These are phyloP conservation scores for Tiliacea citrago DNA, from an alignment of 2,888 invertebrate species.

Conservation along the genomic window DNA sequence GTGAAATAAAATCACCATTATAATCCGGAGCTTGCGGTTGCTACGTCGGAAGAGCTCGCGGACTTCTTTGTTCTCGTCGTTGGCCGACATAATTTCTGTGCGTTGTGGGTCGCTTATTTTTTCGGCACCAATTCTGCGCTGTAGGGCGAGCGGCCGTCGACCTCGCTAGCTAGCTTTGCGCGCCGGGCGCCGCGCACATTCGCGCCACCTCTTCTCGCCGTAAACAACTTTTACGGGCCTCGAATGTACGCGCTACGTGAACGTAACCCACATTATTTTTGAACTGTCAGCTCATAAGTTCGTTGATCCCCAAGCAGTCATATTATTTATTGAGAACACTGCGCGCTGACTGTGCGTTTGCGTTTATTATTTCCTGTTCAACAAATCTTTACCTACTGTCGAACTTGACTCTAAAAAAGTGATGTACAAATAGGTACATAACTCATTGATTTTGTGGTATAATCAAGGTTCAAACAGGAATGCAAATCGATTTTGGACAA, in stretches of 20 bases:
- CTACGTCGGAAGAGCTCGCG: constrained; percentile 65
- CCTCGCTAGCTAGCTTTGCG: constrained; percentile 79
- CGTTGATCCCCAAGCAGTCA: constrained; percentile 86
- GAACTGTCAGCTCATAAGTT: constrained; percentile 89
- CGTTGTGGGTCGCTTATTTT: constrained; percentile 88
- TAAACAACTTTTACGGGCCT: constrained; percentile 90
- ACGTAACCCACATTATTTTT: constrained; percentile 91
- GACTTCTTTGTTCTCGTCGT: constrained; percentile 84
- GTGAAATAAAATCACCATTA: constrained; percentile 28
- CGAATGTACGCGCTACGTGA: constrained; percentile 89
- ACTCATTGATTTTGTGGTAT: constrained; percentile 24
- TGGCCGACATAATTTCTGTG: constrained; percentile 86
- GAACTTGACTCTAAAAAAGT: constrained; percentile 72
- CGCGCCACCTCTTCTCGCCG: constrained; percentile 78
- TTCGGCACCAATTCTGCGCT: constrained; percentile 86
- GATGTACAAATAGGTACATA: constrained; percentile 8
- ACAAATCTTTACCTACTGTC: constrained; percentile 67
- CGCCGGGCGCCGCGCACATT: constrained; percentile 68
- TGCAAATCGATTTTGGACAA: constrained; percentile 23
- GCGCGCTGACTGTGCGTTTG: constrained; percentile 78
- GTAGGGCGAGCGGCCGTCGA: constrained; percentile 84
- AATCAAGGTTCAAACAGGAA: constrained; percentile 2
- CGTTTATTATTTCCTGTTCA: constrained; percentile 84
- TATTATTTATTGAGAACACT: constrained; percentile 87
- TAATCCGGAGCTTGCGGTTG: constrained; percentile 61